A percentile compares a stretch with the other conserved stretches of the same genome.
Conservation (phyloP, 2,888 invertebrate genomes). For the Lepidochitona cinerea region DNA sequence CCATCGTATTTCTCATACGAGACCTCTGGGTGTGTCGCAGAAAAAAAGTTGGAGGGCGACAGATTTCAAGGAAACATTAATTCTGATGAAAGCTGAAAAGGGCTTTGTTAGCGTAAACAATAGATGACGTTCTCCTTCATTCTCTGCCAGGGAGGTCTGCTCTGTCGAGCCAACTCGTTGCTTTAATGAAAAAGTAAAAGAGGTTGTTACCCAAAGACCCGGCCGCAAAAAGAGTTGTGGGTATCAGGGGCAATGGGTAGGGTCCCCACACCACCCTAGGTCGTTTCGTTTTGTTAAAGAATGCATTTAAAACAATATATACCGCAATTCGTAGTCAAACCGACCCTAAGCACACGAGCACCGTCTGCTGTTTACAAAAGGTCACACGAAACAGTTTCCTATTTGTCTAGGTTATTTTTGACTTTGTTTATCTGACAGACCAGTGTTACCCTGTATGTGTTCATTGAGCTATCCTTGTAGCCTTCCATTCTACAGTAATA, state of each 20-base stretch:
- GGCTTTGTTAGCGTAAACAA: slow-evolving; percentile 7
- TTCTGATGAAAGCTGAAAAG: slow-evolving; percentile 3
- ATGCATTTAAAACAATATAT: neutral
- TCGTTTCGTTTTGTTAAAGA: neutral
- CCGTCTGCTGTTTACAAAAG: neutral
- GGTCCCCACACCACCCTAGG: neutral
- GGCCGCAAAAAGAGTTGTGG: too few relatives aligned
- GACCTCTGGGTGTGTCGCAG: too few relatives aligned
- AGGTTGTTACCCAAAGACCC: neutral
- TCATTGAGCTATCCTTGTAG: too few relatives aligned
- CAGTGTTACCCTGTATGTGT: too few relatives aligned
- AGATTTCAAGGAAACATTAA: neutral
- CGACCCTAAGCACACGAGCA: neutral
- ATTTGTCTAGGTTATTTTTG: neutral
- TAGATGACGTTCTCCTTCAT: neutral
- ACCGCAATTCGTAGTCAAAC: neutral
- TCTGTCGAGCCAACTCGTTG: neutral
- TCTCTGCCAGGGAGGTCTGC: neutral
- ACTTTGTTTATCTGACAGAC: too few relatives aligned
- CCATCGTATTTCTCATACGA: too few relatives aligned
- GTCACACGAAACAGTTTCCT: neutral
- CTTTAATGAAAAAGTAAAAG: neutral
- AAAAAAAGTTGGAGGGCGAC: too few relatives aligned
- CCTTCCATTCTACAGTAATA: too few relatives aligned
- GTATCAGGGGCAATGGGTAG: too few relatives aligned